Evolutionary conservation across 2,113 vertebrate species (phyloP).

Genomic region (Rhegmatorhina hoffmannsi): DNA sequence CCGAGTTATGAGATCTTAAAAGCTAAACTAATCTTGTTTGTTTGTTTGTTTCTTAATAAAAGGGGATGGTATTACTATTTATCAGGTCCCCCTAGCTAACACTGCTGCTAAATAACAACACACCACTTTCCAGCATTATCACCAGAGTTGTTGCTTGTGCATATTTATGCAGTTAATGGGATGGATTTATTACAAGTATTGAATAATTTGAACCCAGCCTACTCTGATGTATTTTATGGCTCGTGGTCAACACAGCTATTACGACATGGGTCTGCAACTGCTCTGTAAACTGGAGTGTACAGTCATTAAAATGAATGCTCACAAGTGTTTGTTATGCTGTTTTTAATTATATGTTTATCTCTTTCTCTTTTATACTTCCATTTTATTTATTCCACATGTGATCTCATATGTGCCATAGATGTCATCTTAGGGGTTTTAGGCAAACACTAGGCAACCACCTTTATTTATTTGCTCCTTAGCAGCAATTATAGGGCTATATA

Average conservation of each 20-base stretch:
- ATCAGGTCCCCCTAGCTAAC: not conserved
- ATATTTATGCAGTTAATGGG: conserved; percentile 74
- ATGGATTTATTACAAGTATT: conserved; percentile 76
- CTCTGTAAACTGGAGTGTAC: conserved; percentile 69
- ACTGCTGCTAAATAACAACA: conserved; percentile 36
- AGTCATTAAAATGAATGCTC: conserved; percentile 71
- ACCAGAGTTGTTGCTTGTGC: conserved; percentile 52
- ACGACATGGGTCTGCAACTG: conserved; percentile 57
- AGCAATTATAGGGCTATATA: conserved; percentile 48
- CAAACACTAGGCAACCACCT: conserved; percentile 62
- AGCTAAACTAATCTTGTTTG: conserved; percentile 27
- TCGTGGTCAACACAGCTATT: conserved; percentile 72
- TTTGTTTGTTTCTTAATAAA: conserved; percentile 41
- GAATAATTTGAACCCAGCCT: conserved; percentile 69
- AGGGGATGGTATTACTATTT: not conserved
- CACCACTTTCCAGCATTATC: conserved; percentile 51
- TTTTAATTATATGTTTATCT: conserved; percentile 83
- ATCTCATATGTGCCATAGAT: conserved; percentile 68
- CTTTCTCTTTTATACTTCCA: conserved; percentile 68
- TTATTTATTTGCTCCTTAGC: conserved; percentile 51
- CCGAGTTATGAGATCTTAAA: conserved; percentile 30
- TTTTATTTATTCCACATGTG: conserved; percentile 77
- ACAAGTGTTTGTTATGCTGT: conserved; percentile 67
- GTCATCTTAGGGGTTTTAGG: conserved; percentile 61
- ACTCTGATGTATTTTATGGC: conserved; percentile 75